A percentile compares a stretch with the other conserved stretches of the same genome.
phyloP scores from a whole-genome alignment of 2,797 vertebrate genomes.

The Pangasius sanitwongsei region DNA sequence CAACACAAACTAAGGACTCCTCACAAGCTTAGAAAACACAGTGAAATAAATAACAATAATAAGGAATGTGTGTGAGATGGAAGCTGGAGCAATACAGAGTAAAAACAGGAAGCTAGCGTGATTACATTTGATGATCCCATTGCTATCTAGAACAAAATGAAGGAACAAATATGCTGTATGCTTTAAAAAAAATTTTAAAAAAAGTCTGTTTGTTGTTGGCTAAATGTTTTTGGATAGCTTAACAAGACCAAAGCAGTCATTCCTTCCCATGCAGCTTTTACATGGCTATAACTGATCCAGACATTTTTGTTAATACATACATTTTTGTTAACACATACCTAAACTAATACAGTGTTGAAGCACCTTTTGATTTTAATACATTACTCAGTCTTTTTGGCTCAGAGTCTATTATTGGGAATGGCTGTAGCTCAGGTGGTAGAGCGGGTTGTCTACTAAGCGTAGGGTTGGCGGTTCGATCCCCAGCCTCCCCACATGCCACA shows the following conservation, averaged over 20 bases:
- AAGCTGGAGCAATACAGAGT: background rate
- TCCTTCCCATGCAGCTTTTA: background rate
- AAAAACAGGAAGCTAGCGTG: background rate
- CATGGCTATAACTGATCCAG: background rate
- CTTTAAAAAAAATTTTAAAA: too few species aligned
- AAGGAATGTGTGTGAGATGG: background rate
- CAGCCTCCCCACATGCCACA: too few species aligned
- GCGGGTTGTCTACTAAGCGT: too few species aligned
- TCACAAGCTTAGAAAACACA: background rate
- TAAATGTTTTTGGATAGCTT: background rate
- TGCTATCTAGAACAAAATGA: background rate
- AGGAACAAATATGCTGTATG: background rate
- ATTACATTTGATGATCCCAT: background rate
- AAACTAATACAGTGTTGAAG: too few species aligned
- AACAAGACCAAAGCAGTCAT: background rate
- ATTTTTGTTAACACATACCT: too few species aligned
- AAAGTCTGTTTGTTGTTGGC: background rate
- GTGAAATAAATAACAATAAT: background rate
- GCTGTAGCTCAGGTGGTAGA: too few species aligned
- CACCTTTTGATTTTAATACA: too few species aligned
- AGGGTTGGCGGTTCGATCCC: too few species aligned
- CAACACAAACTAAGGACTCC: background rate
- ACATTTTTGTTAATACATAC: too few species aligned
- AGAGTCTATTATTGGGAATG: too few species aligned
- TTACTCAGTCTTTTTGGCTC: too few species aligned